A percentile compares a stretch with the other conserved stretches of the same genome.
These are phyloP conservation scores for Lochmaea crataegi DNA, from an alignment of 2,888 invertebrate genomes.

Conservation along the genomic window DNA sequence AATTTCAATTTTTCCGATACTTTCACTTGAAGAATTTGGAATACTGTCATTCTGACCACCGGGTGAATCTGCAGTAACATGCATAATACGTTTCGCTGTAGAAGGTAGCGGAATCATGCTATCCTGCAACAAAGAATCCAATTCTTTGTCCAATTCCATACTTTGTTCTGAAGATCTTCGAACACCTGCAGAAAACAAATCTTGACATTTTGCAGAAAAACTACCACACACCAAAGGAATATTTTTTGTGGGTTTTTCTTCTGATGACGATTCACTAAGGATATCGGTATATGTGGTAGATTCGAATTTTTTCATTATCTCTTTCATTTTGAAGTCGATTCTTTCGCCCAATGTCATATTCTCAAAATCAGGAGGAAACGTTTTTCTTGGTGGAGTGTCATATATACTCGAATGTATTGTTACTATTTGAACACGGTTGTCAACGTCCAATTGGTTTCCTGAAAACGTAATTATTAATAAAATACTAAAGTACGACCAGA, in stretches of 20 bases:
- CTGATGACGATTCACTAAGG: conserved; percentile 59
- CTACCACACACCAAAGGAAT: background rate
- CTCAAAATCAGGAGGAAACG: conserved; percentile 50
- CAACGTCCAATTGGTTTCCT: conserved; percentile 13
- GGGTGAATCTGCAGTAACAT: conserved; percentile 50
- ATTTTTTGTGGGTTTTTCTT: conserved; percentile 42
- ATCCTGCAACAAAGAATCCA: conserved; percentile 13
- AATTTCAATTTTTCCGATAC: background rate
- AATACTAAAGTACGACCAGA: too few relatives aligned
- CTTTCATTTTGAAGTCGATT: conserved; percentile 67
- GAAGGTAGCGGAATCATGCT: background rate
- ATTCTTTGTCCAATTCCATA: background rate
- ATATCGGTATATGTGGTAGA: conserved; percentile 54
- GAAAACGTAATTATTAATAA: background rate
- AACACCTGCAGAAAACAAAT: conserved; percentile 19
- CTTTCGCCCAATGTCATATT: conserved; percentile 58
- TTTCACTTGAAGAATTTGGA: conserved; percentile 2
- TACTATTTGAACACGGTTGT: conserved; percentile 50
- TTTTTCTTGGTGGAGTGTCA: conserved; percentile 47
- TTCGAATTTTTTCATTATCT: conserved; percentile 69
- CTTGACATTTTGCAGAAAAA: conserved; percentile 17
- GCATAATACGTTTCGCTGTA: conserved; percentile 36
- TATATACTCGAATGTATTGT: conserved; percentile 48
- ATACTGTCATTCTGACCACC: conserved; percentile 12
- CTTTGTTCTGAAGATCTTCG: conserved; percentile 9